phyloP scores from a whole-genome alignment of 1,140 invertebrate species.

The Papilio aristodemus region DNA sequence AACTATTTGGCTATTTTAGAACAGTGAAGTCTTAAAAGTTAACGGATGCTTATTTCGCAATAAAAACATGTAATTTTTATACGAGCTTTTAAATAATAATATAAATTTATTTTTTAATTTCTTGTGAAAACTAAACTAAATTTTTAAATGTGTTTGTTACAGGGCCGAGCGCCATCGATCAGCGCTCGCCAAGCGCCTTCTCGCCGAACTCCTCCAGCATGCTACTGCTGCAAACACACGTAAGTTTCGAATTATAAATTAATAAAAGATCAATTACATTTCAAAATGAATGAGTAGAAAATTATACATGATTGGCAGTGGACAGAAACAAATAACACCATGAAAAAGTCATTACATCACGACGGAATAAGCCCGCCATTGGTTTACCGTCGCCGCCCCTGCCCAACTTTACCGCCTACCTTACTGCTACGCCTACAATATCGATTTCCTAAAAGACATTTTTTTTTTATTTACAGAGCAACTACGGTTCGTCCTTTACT shows the following conservation, averaged over 20 bases:
- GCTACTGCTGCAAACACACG: slow-evolving; percentile 81
- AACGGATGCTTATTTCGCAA: neutral
- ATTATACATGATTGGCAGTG: slow-evolving; percentile 39
- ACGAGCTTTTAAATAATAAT: neutral
- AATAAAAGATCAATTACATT: neutral
- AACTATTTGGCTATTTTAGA: slow-evolving; percentile 34
- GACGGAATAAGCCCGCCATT: slow-evolving; percentile 57
- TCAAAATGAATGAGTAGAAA: slow-evolving; percentile 7
- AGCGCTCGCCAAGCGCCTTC: slow-evolving; percentile 76
- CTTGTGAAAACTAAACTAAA: slow-evolving; percentile 19
- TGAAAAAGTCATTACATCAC: slow-evolving; percentile 46
- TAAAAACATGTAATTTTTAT: slow-evolving; percentile 24
- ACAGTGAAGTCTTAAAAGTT: slow-evolving; percentile 5
- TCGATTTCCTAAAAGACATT: slow-evolving; percentile 50
- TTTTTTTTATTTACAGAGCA: slow-evolving; percentile 78
- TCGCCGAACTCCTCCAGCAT: slow-evolving; percentile 77
- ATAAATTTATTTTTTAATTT: neutral
- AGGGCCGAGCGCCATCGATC: slow-evolving; percentile 78
- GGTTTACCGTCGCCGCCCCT: slow-evolving; percentile 65
- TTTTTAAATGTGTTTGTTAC: slow-evolving; percentile 59
- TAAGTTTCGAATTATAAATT: slow-evolving; percentile 50
- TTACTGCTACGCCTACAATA: slow-evolving; percentile 63
- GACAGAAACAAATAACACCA: slow-evolving; percentile 40
- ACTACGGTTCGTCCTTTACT: slow-evolving; percentile 81
- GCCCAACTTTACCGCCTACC: slow-evolving; percentile 60